Evolutionary conservation across 1,140 invertebrate species (phyloP).

Genomic region (Leptonema lineaticorne): DNA sequence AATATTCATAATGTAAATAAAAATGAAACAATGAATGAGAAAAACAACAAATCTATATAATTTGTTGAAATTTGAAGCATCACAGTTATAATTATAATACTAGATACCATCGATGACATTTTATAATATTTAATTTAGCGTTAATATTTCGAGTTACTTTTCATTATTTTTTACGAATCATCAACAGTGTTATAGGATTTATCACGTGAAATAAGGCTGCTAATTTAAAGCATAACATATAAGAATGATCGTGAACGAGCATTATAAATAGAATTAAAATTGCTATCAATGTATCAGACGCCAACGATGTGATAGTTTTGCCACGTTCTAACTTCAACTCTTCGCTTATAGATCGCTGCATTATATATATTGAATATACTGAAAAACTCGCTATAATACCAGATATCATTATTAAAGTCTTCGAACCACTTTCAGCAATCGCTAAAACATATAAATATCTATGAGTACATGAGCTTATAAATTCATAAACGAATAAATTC

Average conservation of each 20-base stretch:
- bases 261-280: constrained; percentile 47
- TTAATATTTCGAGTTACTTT: too few relatives aligned
- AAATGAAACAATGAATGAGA: too few relatives aligned
- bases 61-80: too few relatives aligned
- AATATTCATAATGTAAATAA: too few relatives aligned
- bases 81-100: too few relatives aligned
- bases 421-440: constrained; percentile 46
- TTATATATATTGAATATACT: constrained; percentile 46
- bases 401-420: constrained; percentile 48
- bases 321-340: constrained; percentile 52
- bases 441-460: constrained; percentile 45
- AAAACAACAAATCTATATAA: too few relatives aligned
- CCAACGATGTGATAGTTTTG: constrained; percentile 49
- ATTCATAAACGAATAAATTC: too few relatives aligned
- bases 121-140: too few relatives aligned
- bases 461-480: too few relatives aligned
- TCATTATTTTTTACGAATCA: background rate
- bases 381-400: constrained; percentile 51
- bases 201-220: constrained; percentile 49
- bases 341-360: constrained; percentile 50
- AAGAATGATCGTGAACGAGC: constrained; percentile 48
- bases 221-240: constrained; percentile 49
- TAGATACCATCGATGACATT: too few relatives aligned
- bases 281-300: constrained; percentile 48
- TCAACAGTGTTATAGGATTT: constrained; percentile 4